A percentile compares a stretch with the other conserved stretches of the same genome.
Conservation (phyloP, 2,797 vertebrate genomes). For the Chelonia mydas region DNA sequence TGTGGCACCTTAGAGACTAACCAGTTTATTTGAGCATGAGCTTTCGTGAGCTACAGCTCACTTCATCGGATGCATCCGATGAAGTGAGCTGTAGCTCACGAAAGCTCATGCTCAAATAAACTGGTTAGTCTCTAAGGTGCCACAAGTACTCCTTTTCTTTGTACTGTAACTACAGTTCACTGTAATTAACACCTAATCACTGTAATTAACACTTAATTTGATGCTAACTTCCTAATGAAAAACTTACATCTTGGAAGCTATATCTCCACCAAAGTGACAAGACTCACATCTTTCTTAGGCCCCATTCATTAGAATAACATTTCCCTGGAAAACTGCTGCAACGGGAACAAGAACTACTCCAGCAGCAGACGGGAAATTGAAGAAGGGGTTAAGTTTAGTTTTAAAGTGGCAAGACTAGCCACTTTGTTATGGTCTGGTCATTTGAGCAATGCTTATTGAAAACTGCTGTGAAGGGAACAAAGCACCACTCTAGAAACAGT, state of each 20-base stretch:
- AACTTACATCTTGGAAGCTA: conserved; percentile 45
- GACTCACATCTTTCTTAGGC: conserved; percentile 57
- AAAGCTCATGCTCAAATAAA: no score
- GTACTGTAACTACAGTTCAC: neutral
- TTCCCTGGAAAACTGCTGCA: conserved; percentile 42
- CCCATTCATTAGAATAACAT: conserved; percentile 47
- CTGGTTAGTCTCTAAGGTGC: no score
- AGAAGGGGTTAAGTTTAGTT: neutral
- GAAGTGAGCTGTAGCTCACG: no score
- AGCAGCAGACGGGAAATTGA: conserved; percentile 36
- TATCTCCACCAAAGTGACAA: conserved; percentile 54
- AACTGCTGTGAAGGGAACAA: conserved; percentile 1
- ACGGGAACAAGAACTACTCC: conserved; percentile 13
- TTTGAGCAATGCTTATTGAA: neutral
- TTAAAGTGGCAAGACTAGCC: neutral
- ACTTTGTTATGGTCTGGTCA: neutral
- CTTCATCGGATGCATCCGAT: no score
- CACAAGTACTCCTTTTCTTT: no score
- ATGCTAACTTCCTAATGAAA: conserved; percentile 61
- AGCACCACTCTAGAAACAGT: neutral
- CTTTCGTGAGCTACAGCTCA: no score
- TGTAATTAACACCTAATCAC: conserved; percentile 34
- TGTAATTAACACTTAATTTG: conserved; percentile 36
- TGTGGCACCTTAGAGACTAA: no score
- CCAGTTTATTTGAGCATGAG: no score